A percentile compares a stretch with the other conserved stretches of the same genome.
phyloP scores from a whole-genome alignment of 2,797 vertebrate genomes.

The Nannoperca obscura region DNA sequence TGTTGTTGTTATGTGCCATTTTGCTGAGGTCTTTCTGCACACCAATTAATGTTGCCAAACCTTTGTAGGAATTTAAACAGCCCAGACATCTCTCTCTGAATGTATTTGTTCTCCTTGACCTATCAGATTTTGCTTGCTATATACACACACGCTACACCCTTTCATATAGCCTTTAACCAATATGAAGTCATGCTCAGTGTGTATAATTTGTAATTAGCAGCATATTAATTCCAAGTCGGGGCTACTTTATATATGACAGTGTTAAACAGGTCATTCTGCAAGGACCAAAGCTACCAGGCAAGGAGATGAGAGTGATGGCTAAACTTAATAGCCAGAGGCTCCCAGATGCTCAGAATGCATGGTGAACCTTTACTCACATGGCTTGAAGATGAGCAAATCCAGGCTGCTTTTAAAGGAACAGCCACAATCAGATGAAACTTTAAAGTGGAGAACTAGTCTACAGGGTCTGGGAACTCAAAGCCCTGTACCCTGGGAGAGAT shows the following conservation, averaged over 20 bases:
- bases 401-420: constrained; percentile 30
- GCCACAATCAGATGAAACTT: constrained; percentile 21
- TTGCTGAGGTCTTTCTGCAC: constrained; percentile 14
- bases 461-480: background rate
- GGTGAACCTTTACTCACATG: constrained; percentile 43
- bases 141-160: constrained; percentile 39
- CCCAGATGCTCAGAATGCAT: constrained; percentile 41
- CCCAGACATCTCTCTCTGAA: constrained; percentile 56
- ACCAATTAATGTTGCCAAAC: constrained; percentile 42
- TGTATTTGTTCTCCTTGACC: constrained; percentile 75
- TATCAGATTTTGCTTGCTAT: constrained; percentile 51
- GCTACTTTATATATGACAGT: constrained; percentile 70
- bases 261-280: constrained; percentile 52
- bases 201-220: constrained; percentile 66
- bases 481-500: background rate
- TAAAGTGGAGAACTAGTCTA: background rate
- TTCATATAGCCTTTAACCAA: constrained; percentile 55
- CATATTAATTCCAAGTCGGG: constrained; percentile 57
- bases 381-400: constrained; percentile 36
- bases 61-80: constrained; percentile 44
- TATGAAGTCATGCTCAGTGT: constrained; percentile 56
- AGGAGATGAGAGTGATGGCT: constrained; percentile 32
- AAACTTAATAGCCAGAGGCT: constrained; percentile 53
- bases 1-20: constrained; percentile 7
- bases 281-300: constrained; percentile 38